These are phyloP conservation scores for Aporophyla lueneburgensis DNA, from an alignment of 2,888 invertebrate species.

Conservation along the genomic window DNA sequence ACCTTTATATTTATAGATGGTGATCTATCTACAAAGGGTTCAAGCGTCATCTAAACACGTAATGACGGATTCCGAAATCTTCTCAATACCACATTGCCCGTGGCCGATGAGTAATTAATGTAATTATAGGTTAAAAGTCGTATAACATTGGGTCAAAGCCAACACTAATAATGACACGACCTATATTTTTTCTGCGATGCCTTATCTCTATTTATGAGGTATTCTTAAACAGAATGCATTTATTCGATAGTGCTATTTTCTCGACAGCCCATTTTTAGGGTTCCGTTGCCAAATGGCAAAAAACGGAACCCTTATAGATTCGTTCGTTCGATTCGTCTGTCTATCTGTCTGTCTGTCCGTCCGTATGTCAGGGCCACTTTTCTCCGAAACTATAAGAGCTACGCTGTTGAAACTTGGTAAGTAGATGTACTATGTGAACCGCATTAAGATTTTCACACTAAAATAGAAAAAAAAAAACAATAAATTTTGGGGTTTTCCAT, in stretches of 20 bases:
- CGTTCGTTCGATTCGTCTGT: no score
- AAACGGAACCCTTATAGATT: no score
- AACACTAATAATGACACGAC: conserved; percentile 38
- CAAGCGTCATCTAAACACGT: neutral
- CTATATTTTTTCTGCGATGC: conserved; percentile 8
- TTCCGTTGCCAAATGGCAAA: no score
- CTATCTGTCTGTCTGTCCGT: no score
- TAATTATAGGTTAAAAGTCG: conserved; percentile 56
- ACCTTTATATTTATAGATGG: no score
- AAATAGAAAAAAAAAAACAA: no score
- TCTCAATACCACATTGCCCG: conserved; percentile 38
- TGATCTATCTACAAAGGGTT: neutral
- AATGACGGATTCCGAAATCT: conserved; percentile 13
- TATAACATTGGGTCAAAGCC: conserved; percentile 51
- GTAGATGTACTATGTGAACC: no score
- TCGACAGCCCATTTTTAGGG: neutral
- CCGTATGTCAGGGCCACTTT: no score
- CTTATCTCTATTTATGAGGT: neutral
- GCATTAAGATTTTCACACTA: no score
- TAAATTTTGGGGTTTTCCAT: no score
- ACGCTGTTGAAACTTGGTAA: no score
- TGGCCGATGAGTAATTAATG: conserved; percentile 44
- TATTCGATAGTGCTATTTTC: neutral
- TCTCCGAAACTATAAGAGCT: no score
- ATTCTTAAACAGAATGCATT: neutral